Percentiles rank a stretch among this genome's conserved stretches.
Conservation (phyloP, 1,140 invertebrate species). For the Cyphomyrmex costatus region DNA sequence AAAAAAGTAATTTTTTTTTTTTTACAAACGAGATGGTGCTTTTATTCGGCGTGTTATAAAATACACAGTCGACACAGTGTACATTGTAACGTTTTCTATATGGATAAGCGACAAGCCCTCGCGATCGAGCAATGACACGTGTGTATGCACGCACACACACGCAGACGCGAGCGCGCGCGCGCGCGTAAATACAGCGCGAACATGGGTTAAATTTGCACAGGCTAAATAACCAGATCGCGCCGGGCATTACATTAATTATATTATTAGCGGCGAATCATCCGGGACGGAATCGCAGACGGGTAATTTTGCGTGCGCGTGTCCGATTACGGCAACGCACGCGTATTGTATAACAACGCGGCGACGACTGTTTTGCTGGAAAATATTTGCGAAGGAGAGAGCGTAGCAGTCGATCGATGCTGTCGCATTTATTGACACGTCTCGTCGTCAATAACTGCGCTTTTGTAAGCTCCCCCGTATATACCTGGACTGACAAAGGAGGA, state of each 20-base stretch:
- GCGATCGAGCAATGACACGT: constrained; percentile 7
- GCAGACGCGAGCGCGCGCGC: no score
- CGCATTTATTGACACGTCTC: constrained; percentile 47
- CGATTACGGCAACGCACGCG: constrained; percentile 22
- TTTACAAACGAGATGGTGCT: constrained; percentile 6
- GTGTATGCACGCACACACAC: neutral
- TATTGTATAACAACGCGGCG: constrained; percentile 15
- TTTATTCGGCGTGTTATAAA: constrained; percentile 41
- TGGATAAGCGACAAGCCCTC: neutral
- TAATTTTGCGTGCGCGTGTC: constrained; percentile 31
- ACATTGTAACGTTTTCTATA: constrained; percentile 34
- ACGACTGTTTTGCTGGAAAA: constrained; percentile 45
- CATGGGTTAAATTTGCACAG: constrained; percentile 48
- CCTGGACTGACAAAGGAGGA: neutral
- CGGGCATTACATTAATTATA: constrained; percentile 60
- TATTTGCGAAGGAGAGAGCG: constrained; percentile 33
- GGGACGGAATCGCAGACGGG: constrained; percentile 54
- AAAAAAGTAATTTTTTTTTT: constrained; percentile 30
- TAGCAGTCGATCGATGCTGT: constrained; percentile 47
- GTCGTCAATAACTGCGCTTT: constrained; percentile 50
- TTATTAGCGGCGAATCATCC: constrained; percentile 59
- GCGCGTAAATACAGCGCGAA: constrained; percentile 19
- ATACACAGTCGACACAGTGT: constrained; percentile 4
- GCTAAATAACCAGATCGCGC: constrained; percentile 54
- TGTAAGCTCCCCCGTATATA: neutral